phyloP scores from a whole-genome alignment of 2,888 invertebrate genomes.

The Tromatobia lineatoria region DNA sequence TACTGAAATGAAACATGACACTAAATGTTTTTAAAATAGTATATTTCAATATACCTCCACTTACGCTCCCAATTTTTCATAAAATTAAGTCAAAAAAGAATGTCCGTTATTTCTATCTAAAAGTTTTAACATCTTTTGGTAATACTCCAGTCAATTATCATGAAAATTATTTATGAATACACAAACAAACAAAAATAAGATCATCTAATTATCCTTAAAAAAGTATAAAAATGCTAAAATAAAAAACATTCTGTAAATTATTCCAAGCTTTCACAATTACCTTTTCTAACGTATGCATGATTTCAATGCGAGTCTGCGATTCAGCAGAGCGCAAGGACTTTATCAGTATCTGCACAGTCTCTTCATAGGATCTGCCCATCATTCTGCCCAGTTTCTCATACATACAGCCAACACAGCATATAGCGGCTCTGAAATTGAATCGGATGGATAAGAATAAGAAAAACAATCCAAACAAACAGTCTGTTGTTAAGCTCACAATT shows the following conservation, averaged over 20 bases:
- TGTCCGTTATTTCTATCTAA: too few species aligned
- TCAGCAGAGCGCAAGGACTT: constrained; percentile 97
- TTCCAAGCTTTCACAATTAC: constrained; percentile 85
- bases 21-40: too few species aligned
- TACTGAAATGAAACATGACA: too few species aligned
- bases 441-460: constrained; percentile 13
- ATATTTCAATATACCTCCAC: too few species aligned
- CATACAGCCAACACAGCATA: constrained; percentile 98
- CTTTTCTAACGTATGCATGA: constrained; percentile 98
- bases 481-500: constrained; percentile 89
- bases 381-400: constrained; percentile 99
- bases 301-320: constrained; percentile 98
- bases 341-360: constrained; percentile 96
- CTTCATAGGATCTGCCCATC: constrained; percentile 99
- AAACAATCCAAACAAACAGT: constrained; percentile 8
- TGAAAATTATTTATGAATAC: too few species aligned
- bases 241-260: neutral
- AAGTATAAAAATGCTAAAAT: neutral
- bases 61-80: too few species aligned
- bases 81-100: too few species aligned
- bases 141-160: too few species aligned
- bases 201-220: neutral
- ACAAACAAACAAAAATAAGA: too few species aligned
- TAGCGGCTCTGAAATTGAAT: constrained; percentile 92
- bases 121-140: too few species aligned